Conservation (phyloP, 2,888 invertebrate genomes). For the Microctonus hyperodae region DNA sequence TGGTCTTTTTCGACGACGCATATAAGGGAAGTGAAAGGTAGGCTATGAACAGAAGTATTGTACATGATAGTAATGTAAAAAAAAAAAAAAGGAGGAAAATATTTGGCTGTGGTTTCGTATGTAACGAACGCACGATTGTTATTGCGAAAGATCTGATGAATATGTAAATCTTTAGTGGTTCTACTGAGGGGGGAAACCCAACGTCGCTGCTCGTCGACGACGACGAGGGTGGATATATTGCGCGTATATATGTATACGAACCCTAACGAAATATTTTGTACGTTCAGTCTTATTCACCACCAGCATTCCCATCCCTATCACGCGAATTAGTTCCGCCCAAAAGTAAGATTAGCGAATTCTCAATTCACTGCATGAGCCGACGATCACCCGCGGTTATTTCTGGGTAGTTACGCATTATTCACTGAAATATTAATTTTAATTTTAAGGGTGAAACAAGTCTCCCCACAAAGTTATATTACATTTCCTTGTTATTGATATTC, state of each 20-base stretch:
- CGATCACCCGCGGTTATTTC: constrained; percentile 42
- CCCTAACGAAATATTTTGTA: constrained; percentile 16
- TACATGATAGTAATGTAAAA: not conserved
- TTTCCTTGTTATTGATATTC: not conserved
- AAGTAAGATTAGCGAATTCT: constrained; percentile 53
- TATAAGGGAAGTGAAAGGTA: not conserved
- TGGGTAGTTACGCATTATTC: constrained; percentile 43
- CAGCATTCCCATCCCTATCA: constrained; percentile 36
- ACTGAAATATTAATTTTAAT: constrained; percentile 42
- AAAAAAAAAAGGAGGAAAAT: constrained; percentile 20
- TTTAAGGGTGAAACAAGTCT: constrained; percentile 13
- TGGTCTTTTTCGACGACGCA: not conserved
- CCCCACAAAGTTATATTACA: not conserved
- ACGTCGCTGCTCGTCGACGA: not conserved
- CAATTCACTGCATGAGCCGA: constrained; percentile 8
- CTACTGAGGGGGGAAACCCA: constrained; percentile 30
- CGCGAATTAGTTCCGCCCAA: constrained; percentile 49
- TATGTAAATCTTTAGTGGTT: constrained; percentile 50
- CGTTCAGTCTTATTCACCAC: constrained; percentile 35
- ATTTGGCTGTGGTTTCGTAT: constrained; percentile 17
- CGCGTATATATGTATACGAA: constrained; percentile 30
- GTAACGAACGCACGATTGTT: constrained; percentile 31
- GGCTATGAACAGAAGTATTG: not conserved
- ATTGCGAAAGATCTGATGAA: constrained; percentile 40
- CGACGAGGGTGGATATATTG: constrained; percentile 9